A percentile compares a stretch with the other conserved stretches of the same genome.
phyloP scores from a whole-genome alignment of 2,797 vertebrate genomes.

The Sardinella longiceps region DNA sequence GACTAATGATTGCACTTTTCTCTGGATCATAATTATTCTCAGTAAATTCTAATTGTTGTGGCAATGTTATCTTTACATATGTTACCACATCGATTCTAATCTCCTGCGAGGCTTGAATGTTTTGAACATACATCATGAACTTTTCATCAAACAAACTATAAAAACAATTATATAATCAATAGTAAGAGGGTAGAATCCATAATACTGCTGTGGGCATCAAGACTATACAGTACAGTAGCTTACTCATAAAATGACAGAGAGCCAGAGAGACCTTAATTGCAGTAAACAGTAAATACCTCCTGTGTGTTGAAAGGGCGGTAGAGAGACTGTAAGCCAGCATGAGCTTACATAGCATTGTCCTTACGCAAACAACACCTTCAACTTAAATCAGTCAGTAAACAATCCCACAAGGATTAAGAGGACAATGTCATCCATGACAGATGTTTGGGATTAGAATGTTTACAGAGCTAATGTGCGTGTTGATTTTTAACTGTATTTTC shows the following conservation, averaged over 20 bases:
- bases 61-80: background rate
- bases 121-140: background rate
- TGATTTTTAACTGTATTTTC: slow-evolving; percentile 9
- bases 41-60: background rate
- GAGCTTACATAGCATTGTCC: background rate
- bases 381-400: background rate
- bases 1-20: slow-evolving; percentile 8
- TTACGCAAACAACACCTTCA: background rate
- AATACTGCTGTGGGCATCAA: too few relatives aligned
- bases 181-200: too few relatives aligned
- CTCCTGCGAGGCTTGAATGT: background rate
- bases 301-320: background rate
- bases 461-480: slow-evolving; percentile 22
- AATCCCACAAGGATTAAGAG: slow-evolving; percentile 25
- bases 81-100: background rate
- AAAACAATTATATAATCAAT: too few relatives aligned
- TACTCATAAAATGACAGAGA: background rate
- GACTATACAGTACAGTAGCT: too few relatives aligned
- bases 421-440: background rate
- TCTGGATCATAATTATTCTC: background rate
- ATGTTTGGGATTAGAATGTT: slow-evolving; percentile 10
- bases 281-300: background rate
- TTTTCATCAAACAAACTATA: background rate
- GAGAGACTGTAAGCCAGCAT: background rate
- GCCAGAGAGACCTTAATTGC: background rate